phyloP scores from a whole-genome alignment of 2,113 vertebrate species.

The Hemiprocne comata region DNA sequence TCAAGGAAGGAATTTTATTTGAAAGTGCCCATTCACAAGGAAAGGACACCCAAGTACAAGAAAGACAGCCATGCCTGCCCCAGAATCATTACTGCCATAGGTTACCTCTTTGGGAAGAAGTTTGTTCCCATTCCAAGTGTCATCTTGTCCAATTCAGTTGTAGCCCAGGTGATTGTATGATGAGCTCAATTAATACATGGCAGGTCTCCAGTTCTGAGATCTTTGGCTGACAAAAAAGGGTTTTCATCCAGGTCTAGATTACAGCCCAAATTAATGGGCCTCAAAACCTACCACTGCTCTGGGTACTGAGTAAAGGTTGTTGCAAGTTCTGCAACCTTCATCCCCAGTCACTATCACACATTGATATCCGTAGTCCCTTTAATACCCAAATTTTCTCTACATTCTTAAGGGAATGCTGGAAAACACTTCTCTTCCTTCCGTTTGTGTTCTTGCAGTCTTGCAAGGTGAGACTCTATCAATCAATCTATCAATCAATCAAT shows the following conservation, averaged over 20 bases:
- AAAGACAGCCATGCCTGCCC: background rate
- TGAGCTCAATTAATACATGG: background rate
- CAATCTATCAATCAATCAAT: background rate
- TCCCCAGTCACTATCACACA: background rate
- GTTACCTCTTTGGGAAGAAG: background rate
- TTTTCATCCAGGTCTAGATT: background rate
- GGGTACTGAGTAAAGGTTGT: background rate
- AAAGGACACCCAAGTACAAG: background rate
- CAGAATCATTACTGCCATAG: background rate
- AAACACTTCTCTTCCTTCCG: background rate
- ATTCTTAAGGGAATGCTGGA: background rate
- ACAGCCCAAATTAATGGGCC: background rate
- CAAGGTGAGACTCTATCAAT: background rate
- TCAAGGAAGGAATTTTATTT: background rate
- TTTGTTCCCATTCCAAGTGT: background rate
- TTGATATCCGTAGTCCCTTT: background rate
- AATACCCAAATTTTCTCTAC: background rate
- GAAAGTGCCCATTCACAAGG: background rate
- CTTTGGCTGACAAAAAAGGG: background rate
- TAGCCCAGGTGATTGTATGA: background rate
- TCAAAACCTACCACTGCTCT: background rate
- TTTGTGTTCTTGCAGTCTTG: background rate
- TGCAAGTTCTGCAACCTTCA: background rate
- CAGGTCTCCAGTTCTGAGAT: background rate
- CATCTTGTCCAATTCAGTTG: background rate